These are phyloP conservation scores for Nomada ruficornis DNA, from an alignment of 2,888 invertebrate species.

Conservation along the genomic window DNA sequence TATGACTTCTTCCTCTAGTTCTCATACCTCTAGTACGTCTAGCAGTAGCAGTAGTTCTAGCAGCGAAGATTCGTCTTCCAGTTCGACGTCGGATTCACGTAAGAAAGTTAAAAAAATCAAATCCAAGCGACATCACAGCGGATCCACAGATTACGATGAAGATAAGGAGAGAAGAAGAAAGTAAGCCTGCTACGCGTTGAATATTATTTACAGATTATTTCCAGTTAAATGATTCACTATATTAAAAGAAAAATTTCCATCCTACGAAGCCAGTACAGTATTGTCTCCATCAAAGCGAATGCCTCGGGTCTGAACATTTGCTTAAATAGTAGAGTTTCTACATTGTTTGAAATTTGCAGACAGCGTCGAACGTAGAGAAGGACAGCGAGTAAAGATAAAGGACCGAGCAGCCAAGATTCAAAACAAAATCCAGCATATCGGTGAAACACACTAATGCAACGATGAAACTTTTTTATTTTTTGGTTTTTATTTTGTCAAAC, in stretches of 20 bases:
- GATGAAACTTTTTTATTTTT: too few species aligned
- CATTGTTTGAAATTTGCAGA: too few species aligned
- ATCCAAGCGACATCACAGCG: conserved; percentile 87
- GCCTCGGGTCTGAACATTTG: too few species aligned
- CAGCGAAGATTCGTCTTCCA: conserved; percentile 87
- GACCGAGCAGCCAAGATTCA: too few species aligned
- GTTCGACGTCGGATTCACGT: conserved; percentile 87
- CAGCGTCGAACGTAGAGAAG: too few species aligned
- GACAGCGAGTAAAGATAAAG: too few species aligned
- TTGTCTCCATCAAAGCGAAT: too few species aligned
- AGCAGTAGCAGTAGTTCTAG: conserved; percentile 87
- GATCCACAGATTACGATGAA: conserved; percentile 88
- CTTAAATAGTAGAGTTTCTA: too few species aligned
- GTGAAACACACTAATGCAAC: too few species aligned
- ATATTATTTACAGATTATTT: not conserved
- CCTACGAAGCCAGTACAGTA: not conserved
- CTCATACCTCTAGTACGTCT: conserved; percentile 87
- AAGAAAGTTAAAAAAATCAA: conserved; percentile 85
- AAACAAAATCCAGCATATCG: too few species aligned
- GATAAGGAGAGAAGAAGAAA: conserved; percentile 85
- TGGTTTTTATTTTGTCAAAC: too few species aligned
- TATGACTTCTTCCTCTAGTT: conserved; percentile 89
- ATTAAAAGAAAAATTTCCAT: not conserved
- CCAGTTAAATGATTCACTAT: not conserved
- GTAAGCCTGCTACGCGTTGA: conserved; percentile 45